Percentiles rank a stretch among this genome's conserved stretches.
These are phyloP conservation scores for Bovichtus variegatus DNA, from an alignment of 2,797 vertebrate genomes.

Conservation along the genomic window DNA sequence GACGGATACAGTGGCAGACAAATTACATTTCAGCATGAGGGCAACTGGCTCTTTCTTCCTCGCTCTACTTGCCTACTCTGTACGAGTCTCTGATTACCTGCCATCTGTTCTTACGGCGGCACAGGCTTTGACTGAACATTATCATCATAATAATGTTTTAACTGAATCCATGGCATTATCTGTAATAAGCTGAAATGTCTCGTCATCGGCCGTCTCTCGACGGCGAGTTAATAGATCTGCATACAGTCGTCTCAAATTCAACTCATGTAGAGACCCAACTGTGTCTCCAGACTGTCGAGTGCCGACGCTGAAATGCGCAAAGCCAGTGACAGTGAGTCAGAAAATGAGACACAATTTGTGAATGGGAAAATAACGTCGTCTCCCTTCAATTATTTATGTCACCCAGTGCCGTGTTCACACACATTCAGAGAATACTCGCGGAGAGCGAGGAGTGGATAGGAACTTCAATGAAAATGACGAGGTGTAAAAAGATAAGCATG, in stretches of 20 bases:
- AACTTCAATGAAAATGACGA: background rate
- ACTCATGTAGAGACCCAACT: conserved; percentile 20
- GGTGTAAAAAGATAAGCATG: background rate
- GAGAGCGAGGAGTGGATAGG: background rate
- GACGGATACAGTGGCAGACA: conserved; percentile 45
- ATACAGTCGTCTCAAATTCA: conserved; percentile 42
- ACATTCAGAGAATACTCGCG: conserved; percentile 27
- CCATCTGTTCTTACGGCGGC: conserved; percentile 58
- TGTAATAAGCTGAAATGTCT: conserved; percentile 60
- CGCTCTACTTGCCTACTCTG: conserved; percentile 47
- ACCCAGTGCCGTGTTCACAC: conserved; percentile 38
- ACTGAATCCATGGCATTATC: conserved; percentile 64
- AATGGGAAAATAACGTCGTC: conserved; percentile 50
- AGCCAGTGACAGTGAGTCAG: conserved; percentile 39
- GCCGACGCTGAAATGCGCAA: conserved; percentile 44
- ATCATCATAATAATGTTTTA: conserved; percentile 65
- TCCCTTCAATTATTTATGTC: conserved; percentile 59
- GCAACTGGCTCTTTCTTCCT: conserved; percentile 45
- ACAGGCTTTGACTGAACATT: conserved; percentile 45
- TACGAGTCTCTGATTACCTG: conserved; percentile 58
- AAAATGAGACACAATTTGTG: conserved; percentile 45
- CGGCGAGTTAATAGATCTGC: conserved; percentile 71
- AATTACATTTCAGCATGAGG: conserved; percentile 60
- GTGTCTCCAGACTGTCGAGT: conserved; percentile 36
- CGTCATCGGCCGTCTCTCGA: conserved; percentile 65